These are phyloP conservation scores for Tetragonisca angustula DNA, from an alignment of 2,888 invertebrate genomes.

Conservation along the genomic window DNA sequence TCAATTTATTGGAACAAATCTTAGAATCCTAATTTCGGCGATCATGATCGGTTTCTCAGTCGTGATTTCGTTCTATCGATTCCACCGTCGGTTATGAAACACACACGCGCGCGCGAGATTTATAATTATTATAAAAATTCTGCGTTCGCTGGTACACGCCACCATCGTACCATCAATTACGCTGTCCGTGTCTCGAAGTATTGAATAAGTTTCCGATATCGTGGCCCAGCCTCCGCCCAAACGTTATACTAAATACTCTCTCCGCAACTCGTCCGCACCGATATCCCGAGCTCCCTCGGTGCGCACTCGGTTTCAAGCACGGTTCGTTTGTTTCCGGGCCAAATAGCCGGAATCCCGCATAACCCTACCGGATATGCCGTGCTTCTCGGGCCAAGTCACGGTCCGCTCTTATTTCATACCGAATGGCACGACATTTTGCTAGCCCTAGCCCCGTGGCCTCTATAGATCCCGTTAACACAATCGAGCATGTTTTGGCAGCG, in stretches of 20 bases:
- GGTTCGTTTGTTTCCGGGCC: conserved; percentile 70
- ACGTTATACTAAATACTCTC: neutral
- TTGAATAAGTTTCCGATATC: neutral
- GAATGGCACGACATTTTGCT: conserved; percentile 52
- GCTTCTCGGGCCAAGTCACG: conserved; percentile 72
- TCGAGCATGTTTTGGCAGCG: conserved; percentile 67
- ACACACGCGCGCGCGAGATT: too few species aligned
- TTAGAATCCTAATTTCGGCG: neutral
- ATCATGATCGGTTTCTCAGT: neutral
- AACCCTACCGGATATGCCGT: conserved; percentile 61
- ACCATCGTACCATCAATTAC: too few species aligned
- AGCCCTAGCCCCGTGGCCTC: conserved; percentile 10
- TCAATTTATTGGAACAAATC: neutral
- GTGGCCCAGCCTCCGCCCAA: neutral
- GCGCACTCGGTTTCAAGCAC: conserved; percentile 17
- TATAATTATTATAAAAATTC: neutral
- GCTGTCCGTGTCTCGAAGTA: neutral
- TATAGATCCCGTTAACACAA: conserved; percentile 70
- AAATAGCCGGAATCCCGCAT: conserved; percentile 66
- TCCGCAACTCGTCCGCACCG: neutral
- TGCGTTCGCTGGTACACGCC: too few species aligned
- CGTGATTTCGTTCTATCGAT: neutral
- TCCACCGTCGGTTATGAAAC: neutral
- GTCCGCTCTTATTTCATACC: conserved; percentile 69
- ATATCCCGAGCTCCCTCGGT: neutral